Evolutionary conservation across 1,140 invertebrate species (phyloP).

Genomic region (Drosophila repleta): DNA sequence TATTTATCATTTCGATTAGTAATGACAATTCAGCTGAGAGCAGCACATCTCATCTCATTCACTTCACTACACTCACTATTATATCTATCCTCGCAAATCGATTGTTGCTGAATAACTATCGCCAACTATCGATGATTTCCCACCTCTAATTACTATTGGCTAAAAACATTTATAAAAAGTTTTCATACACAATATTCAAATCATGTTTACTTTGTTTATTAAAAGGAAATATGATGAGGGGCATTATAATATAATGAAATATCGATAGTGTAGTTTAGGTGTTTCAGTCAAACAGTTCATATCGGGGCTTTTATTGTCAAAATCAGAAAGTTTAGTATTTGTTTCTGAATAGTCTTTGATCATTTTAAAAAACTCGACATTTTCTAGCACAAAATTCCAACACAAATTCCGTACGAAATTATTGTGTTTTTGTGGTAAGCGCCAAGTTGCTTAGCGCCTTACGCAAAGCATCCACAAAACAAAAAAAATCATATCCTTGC

Average conservation of each 20-base stretch:
- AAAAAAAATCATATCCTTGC: slow-evolving; percentile 8
- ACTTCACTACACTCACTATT: too few species aligned
- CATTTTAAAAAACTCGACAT: slow-evolving; percentile 58
- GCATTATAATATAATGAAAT: not conserved
- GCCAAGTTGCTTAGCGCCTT: slow-evolving; percentile 40
- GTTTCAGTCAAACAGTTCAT: not conserved
- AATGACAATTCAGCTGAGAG: too few species aligned
- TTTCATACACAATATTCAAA: not conserved
- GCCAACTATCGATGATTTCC: too few species aligned
- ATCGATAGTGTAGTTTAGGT: not conserved
- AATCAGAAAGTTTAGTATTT: slow-evolving; percentile 36
- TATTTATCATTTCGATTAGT: too few species aligned
- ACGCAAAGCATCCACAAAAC: slow-evolving; percentile 39
- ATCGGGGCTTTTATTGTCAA: slow-evolving; percentile 43
- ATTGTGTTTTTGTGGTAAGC: slow-evolving; percentile 66
- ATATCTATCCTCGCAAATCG: too few species aligned
- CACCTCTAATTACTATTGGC: too few species aligned
- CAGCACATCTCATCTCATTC: too few species aligned
- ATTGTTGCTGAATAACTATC: too few species aligned
- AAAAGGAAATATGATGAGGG: too few species aligned
- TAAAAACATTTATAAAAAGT: too few species aligned
- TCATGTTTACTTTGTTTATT: not conserved
- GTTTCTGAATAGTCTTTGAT: slow-evolving; percentile 43
- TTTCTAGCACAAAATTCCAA: slow-evolving; percentile 73
- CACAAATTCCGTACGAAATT: slow-evolving; percentile 68